These are phyloP conservation scores for Poecilia picta DNA, from an alignment of 2,797 vertebrate species.

Conservation along the genomic window DNA sequence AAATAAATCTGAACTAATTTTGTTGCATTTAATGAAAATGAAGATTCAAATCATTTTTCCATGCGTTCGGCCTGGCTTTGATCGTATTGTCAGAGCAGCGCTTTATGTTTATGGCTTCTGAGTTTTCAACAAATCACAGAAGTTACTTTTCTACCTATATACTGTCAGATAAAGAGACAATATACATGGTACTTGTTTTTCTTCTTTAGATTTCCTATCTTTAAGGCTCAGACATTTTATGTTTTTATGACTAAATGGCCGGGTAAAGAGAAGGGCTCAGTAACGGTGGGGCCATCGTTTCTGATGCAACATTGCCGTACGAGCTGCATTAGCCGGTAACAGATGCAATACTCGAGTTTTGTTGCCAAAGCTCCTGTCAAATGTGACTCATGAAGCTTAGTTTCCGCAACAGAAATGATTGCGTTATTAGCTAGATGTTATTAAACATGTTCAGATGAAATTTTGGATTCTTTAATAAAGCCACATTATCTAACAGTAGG, in stretches of 20 bases:
- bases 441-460: not conserved
- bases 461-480: not conserved
- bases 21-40: not conserved
- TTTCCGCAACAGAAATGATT: slow-evolving; percentile 12
- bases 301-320: slow-evolving; percentile 23
- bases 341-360: slow-evolving; percentile 25
- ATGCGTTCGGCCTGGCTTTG: not conserved
- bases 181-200: not conserved
- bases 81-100: not conserved
- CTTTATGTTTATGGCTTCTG: not conserved
- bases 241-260: not conserved
- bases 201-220: not conserved
- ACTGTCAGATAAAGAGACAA: not conserved
- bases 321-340: slow-evolving; percentile 33
- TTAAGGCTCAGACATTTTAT: not conserved
- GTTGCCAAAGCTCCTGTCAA: slow-evolving; percentile 37
- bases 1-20: not conserved
- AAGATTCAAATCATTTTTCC: not conserved
- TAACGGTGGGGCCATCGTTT: not conserved
- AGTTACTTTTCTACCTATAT: not conserved
- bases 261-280: not conserved
- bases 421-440: not conserved
- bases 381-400: slow-evolving; percentile 30
- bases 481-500: not conserved
- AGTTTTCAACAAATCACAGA: not conserved